Conservation (phyloP, 2,113 vertebrate species). For the cattle (Bos taurus) region DNA sequence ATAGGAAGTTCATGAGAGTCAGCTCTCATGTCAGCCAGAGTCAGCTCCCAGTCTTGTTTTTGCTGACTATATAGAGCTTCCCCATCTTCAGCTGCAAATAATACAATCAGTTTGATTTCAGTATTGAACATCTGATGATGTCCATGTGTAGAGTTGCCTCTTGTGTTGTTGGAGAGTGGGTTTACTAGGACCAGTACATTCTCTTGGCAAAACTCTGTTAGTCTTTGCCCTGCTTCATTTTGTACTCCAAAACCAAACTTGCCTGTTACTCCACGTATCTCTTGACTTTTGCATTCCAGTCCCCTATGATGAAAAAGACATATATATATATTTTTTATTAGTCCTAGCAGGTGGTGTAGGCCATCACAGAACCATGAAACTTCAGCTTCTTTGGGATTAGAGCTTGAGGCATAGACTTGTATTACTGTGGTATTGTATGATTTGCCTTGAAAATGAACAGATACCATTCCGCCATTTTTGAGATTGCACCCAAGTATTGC, state of each 20-base stretch:
- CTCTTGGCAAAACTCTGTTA: neutral
- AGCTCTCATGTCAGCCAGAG: neutral
- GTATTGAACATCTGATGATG: neutral
- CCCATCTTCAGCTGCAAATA: neutral
- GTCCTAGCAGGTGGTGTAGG: neutral
- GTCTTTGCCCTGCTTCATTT: neutral
- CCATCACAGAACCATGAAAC: neutral
- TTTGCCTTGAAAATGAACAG: neutral
- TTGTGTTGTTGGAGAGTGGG: neutral
- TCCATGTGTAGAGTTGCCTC: neutral
- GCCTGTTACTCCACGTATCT: neutral
- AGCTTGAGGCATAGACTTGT: neutral
- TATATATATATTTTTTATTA: neutral
- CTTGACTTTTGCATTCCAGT: neutral
- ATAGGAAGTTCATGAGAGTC: neutral
- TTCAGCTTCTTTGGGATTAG: neutral
- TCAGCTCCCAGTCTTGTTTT: neutral
- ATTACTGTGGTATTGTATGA: neutral
- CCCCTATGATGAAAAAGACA: neutral
- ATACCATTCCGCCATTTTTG: neutral
- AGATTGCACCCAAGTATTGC: neutral
- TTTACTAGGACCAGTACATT: neutral
- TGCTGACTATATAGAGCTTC: neutral
- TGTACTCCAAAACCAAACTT: neutral
- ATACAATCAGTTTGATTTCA: neutral